These are phyloP conservation scores for Netelia virgata DNA, from an alignment of 2,888 invertebrate genomes.

Conservation along the genomic window DNA sequence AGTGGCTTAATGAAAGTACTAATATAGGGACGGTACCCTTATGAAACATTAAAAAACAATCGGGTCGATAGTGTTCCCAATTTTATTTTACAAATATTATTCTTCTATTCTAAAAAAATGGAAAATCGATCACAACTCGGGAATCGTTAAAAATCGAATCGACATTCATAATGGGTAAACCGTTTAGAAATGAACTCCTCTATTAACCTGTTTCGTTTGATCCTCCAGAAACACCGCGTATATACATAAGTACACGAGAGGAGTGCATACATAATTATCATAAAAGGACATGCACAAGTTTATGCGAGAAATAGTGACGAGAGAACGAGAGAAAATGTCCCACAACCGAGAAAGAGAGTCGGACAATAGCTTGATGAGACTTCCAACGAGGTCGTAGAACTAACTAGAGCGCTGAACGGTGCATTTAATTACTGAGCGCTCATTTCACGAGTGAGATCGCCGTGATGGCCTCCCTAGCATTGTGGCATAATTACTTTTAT, in stretches of 20 bases:
- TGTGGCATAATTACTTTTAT: too few relatives aligned
- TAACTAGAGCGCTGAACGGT: conserved; percentile 49
- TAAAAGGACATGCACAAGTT: neutral
- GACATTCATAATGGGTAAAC: too few relatives aligned
- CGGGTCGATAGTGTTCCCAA: neutral
- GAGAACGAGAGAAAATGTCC: conserved; percentile 2
- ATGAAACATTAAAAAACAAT: too few relatives aligned
- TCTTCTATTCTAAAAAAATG: neutral
- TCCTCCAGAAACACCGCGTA: too few relatives aligned
- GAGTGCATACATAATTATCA: neutral
- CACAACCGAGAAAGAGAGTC: neutral
- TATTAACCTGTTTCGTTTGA: too few relatives aligned
- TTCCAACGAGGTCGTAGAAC: conserved; percentile 52
- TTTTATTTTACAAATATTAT: neutral
- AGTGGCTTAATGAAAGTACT: too few relatives aligned
- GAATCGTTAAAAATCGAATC: too few relatives aligned
- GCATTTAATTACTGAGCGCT: conserved; percentile 52
- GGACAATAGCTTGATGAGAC: neutral
- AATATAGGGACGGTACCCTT: too few relatives aligned
- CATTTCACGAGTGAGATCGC: too few relatives aligned
- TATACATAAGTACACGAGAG: too few relatives aligned
- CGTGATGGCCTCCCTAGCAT: too few relatives aligned
- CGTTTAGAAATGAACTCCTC: too few relatives aligned
- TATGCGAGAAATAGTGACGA: neutral
- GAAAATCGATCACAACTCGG: neutral